Evolutionary conservation across 1,140 invertebrate genomes (phyloP), one percentile per base, ranked within the genome.

Genomic region (Drosophila subobscura): DNA sequence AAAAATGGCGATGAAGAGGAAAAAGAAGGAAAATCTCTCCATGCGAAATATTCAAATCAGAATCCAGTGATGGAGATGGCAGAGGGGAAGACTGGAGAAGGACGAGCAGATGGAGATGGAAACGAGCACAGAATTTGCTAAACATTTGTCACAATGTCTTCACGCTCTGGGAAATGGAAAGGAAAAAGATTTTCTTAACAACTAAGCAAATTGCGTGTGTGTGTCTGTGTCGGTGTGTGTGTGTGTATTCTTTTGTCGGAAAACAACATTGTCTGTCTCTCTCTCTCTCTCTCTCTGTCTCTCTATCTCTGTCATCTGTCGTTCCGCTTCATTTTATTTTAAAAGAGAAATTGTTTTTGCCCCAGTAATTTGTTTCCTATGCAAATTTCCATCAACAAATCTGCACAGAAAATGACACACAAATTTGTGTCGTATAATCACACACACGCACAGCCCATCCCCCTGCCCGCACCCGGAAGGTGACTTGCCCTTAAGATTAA

Each of bases 271-370:
- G 23, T 37, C 33, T 12, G 27, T 44, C 63, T 58, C 16, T 12
- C 37, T 44, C 63, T 58, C 16, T 20, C 16, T 20, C 0, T 20
- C 16, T 20, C 16, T 37, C 33, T 20, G 16, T 20, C 1, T 20
- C 16, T 12, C 37, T 1, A 20, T 20, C 16, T 20, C 16, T 44
- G 63, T 58, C 77, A 63, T 79, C 58, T 29, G 37, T 20, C 44
- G 40, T 74, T 55, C 5, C 60, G 72, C 71, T 50, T 74, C 44
- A 46, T 74, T 55, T 86, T 77, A 72, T 73, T 49, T 85, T 85
- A 77, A 77, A 85, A 73, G 73, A 29, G 63, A 86, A 80, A 81
- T 85, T 85, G 81, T 79, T 84, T 86, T 86, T 75, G 77, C 73
- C 61, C 61, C 65, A 67, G 51, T 80, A 86, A 85, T 85, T 86